Evolutionary conservation across 1,140 invertebrate species (phyloP).

Genomic region (Listronotus bonariensis): DNA sequence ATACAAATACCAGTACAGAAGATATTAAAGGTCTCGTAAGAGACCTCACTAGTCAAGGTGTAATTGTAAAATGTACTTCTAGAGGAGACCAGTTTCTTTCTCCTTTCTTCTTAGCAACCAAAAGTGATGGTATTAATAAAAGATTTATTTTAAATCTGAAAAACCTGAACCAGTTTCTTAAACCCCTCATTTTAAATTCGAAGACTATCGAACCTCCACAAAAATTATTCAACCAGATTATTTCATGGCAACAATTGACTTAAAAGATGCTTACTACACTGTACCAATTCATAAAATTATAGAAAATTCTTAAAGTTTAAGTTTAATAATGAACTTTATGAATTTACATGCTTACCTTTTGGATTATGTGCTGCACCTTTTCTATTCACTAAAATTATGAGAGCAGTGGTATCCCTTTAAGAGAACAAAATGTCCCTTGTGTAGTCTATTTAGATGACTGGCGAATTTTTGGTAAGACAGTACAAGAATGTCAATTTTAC

Average conservation of each 20-base stretch:
- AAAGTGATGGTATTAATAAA: neutral
- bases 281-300: constrained; percentile 19
- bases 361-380: neutral
- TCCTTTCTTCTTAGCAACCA: neutral
- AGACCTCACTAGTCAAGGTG: neutral
- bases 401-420: neutral
- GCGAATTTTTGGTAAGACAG: no score
- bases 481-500: no score
- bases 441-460: neutral
- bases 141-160: constrained; percentile 22
- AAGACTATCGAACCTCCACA: neutral
- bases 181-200: constrained; percentile 9
- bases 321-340: neutral
- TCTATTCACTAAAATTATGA: constrained; percentile 3
- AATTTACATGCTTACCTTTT: neutral
- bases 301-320: neutral
- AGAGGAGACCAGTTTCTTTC: constrained; percentile 1
- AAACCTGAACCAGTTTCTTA: constrained; percentile 5
- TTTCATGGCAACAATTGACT: constrained; percentile 1
- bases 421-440: neutral
- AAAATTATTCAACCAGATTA: neutral
- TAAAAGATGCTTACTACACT: constrained; percentile 19
- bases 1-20: neutral
- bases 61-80: neutral
- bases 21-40: neutral